Base-by-base conservation (phyloP, 2,113 vertebrate species). In the Brachyistius frenatus region DNA sequence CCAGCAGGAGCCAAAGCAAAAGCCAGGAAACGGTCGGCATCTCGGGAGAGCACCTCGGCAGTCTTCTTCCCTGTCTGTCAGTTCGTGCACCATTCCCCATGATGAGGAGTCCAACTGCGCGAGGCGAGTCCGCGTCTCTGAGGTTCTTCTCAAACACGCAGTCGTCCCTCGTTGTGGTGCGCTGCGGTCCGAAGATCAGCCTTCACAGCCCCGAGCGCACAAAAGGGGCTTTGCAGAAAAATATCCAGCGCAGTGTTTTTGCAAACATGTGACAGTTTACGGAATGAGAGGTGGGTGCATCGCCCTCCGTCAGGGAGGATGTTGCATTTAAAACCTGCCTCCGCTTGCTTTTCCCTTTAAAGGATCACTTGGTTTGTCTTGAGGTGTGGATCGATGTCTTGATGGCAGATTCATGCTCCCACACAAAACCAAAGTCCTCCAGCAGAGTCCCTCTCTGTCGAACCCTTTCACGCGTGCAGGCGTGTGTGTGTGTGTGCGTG, bases 11-110 rank as follows among this genome's bases (percentile, higher is more conserved):
- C 55, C 96, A 90, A 67, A 98, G 84, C 47, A 96, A 90, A 71
- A 97, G 86, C 61, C 95, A 95, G 82, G 95, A 94, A 69, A 95
- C 74, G 85, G 94, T 92, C 76, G 95, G 86, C 91, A 94, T 95
- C 70, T 93, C 95, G 50, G 94, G 85, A 81, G 94, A 87, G 86
- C 92, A 94, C 92, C 96, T 95, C 75, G 39, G 41, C 80, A 90
- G 93, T 88, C 95, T 93, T 86, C 94, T 86, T 82, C 94, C 93
- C 73, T 94, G 94, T 88, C 92, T 89, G 81, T 94, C 95, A 80
- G 95, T 95, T 66, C 93, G 93, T 85, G 94, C 91, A 70, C 95
- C 95, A 88, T 92, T 92, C 86, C 95, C 94, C 97, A 98, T 97
- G 90, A 83, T 79, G 89, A 86, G 88, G 91, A 91, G 79, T 88